Conservation (phyloP, 1,140 invertebrate genomes). For the Diplogasteroides magnus region DNA sequence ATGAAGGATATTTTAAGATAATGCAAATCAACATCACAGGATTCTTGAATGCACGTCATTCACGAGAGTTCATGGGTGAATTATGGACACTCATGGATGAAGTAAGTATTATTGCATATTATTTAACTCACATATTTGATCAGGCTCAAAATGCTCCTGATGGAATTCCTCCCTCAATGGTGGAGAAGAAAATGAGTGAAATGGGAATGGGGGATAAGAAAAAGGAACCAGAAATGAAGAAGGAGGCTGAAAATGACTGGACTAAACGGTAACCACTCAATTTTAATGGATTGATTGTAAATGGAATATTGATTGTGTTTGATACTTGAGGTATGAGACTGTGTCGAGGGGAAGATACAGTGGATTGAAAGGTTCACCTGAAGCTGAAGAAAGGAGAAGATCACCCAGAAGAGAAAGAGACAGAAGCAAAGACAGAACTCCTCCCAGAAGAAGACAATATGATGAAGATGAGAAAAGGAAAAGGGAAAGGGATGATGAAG, state of each 20-base stretch:
- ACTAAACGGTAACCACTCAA: constrained; percentile 28
- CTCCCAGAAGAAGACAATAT: neutral
- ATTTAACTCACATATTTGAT: too few relatives aligned
- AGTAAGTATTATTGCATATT: too few relatives aligned
- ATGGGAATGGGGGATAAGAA: constrained; percentile 23
- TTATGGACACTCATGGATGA: constrained; percentile 89
- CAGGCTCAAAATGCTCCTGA: constrained; percentile 88
- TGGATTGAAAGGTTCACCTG: constrained; percentile 10
- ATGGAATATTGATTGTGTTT: too few relatives aligned
- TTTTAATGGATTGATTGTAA: too few relatives aligned
- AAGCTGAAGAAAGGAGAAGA: constrained; percentile 3
- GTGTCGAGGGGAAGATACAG: constrained; percentile 47
- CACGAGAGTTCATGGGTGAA: constrained; percentile 91
- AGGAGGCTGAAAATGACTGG: constrained; percentile 42
- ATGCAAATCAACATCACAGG: constrained; percentile 94
- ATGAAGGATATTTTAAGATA: neutral
- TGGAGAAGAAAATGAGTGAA: constrained; percentile 93
- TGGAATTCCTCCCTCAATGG: constrained; percentile 84
- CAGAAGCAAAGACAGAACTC: neutral
- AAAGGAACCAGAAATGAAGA: constrained; percentile 15
- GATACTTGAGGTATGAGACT: constrained; percentile 37
- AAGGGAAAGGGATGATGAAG: neutral
- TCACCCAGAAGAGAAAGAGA: neutral
- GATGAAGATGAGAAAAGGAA: neutral
- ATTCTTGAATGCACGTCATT: constrained; percentile 95